A percentile compares a stretch with the other conserved stretches of the same genome.
phyloP scores from a whole-genome alignment of 2,113 vertebrate genomes.

The Aptenodytes patagonicus region DNA sequence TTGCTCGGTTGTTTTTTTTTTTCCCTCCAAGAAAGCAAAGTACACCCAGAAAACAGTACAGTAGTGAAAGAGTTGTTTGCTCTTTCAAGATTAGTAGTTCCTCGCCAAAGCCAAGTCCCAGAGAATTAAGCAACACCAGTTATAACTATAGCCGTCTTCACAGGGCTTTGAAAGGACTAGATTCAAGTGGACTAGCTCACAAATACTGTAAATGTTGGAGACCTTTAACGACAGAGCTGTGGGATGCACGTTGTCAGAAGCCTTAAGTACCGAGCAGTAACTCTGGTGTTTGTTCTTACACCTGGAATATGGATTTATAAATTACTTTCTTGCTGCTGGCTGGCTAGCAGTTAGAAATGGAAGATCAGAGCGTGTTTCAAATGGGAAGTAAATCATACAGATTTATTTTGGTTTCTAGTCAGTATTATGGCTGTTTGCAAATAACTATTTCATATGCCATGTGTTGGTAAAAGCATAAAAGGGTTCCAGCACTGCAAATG shows the following conservation, averaged over 20 bases:
- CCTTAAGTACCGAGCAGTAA: not conserved
- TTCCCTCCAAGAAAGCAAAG: not conserved
- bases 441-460: not conserved
- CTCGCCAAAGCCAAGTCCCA: not conserved
- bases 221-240: not conserved
- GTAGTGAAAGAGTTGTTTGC: not conserved
- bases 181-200: not conserved
- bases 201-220: not conserved
- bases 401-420: not conserved
- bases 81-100: not conserved
- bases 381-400: not conserved
- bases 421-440: not conserved
- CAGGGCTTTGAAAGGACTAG: not conserved
- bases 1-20: not conserved
- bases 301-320: not conserved
- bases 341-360: not conserved
- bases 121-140: not conserved
- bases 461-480: not conserved
- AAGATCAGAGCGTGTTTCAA: not conserved
- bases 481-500: not conserved
- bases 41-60: not conserved
- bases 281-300: not conserved
- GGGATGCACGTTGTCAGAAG: not conserved
- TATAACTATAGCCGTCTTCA: not conserved
- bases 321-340: not conserved